Percentiles rank a stretch among this genome's conserved stretches.
phyloP scores from a whole-genome alignment of 2,888 invertebrate species.

The Eilema caniola region DNA sequence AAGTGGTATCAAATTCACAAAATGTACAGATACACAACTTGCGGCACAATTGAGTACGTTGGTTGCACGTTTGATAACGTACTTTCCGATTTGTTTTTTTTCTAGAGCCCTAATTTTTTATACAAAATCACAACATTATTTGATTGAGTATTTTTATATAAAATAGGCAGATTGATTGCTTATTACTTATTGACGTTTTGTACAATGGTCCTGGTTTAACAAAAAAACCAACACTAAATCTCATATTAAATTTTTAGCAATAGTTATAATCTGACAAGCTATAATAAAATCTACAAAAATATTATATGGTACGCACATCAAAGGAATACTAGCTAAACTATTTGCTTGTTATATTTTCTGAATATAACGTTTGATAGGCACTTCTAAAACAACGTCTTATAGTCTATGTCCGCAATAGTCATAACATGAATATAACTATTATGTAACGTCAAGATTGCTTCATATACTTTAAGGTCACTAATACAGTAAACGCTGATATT shows the following conservation, averaged over 20 bases:
- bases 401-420: not conserved
- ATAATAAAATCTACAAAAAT: constrained; percentile 20
- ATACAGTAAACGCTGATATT: constrained; percentile 5
- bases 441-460: constrained; percentile 2
- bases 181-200: constrained; percentile 13
- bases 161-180: constrained; percentile 14
- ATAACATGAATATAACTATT: constrained; percentile 2
- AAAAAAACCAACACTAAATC: not conserved
- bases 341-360: constrained; percentile 13
- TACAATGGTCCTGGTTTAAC: constrained; percentile 19
- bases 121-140: constrained; percentile 10
- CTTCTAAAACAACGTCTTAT: constrained; percentile 13
- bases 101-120: not conserved
- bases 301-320: constrained; percentile 15
- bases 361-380: constrained; percentile 18
- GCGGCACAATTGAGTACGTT: constrained; percentile 4
- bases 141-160: constrained; percentile 20
- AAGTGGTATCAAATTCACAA: constrained; percentile 15
- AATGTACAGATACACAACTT: not conserved
- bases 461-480: not conserved
- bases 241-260: constrained; percentile 7
- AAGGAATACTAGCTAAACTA: constrained; percentile 13
- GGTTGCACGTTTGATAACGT: not conserved
- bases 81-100: not conserved
- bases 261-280: constrained; percentile 7